Evolutionary conservation across 2,797 vertebrate genomes (phyloP).

Genomic region (Xiphorhynchus erythropygius): DNA sequence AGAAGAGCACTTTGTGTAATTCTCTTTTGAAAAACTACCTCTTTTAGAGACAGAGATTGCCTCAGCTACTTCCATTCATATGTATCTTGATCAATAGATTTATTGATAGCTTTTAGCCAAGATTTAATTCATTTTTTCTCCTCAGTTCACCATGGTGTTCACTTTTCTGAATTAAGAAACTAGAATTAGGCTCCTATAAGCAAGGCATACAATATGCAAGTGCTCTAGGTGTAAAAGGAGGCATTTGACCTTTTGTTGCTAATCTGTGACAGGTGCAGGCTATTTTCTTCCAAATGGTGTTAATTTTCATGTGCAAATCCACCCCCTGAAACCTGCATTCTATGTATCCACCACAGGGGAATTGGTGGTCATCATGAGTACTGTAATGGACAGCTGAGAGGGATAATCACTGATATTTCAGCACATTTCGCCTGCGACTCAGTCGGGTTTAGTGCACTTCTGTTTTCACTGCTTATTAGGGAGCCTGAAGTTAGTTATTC

Average conservation of each 20-base stretch:
- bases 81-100: conserved; percentile 74
- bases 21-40: conserved; percentile 84
- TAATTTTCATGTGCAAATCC: conserved; percentile 68
- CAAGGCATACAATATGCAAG: conserved; percentile 61
- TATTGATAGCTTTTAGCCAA: conserved; percentile 75
- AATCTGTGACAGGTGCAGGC: conserved; percentile 70
- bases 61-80: conserved; percentile 68
- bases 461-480: conserved; percentile 67
- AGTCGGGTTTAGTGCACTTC: conserved; percentile 47
- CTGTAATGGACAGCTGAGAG: conserved; percentile 65
- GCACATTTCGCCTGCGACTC: conserved; percentile 31
- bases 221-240: conserved; percentile 60
- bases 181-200: conserved; percentile 62
- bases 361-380: conserved; percentile 63
- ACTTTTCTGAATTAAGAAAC: conserved; percentile 61
- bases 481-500: conserved; percentile 64
- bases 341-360: conserved; percentile 31
- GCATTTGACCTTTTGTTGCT: conserved; percentile 73
- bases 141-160: conserved; percentile 39
- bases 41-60: conserved; percentile 81
- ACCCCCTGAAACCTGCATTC: conserved; percentile 70
- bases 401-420: conserved; percentile 68
- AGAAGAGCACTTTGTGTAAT: conserved; percentile 84
- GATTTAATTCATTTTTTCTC: conserved; percentile 59
- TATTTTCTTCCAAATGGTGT: conserved; percentile 70